A percentile compares a stretch with the other conserved stretches of the same genome.
These are phyloP conservation scores for Taxidea taxus DNA, from an alignment of 2,113 vertebrate species.

Conservation along the genomic window DNA sequence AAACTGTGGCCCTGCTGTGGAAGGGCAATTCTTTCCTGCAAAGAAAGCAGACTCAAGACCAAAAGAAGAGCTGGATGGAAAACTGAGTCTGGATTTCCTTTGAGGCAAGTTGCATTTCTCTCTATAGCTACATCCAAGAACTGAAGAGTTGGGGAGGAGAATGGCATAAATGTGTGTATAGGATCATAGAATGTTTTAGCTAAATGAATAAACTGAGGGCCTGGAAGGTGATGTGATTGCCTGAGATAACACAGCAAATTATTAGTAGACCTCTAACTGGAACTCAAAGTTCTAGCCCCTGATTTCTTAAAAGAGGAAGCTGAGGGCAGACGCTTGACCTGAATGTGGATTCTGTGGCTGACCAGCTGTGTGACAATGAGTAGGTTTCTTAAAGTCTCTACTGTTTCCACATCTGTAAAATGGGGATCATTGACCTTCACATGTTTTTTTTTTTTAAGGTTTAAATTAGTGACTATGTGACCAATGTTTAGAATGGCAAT, in stretches of 20 bases:
- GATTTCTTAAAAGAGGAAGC: neutral
- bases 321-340: neutral
- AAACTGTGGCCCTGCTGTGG: neutral
- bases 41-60: neutral
- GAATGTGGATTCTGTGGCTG: neutral
- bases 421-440: neutral
- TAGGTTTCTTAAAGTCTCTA: neutral
- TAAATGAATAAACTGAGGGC: neutral
- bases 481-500: neutral
- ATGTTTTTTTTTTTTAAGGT: neutral
- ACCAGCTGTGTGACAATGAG: neutral
- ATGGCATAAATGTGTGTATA: neutral
- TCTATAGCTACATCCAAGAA: neutral
- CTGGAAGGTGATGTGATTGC: neutral
- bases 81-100: neutral
- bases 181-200: neutral
- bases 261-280: neutral
- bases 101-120: neutral
- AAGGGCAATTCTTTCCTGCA: neutral
- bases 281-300: neutral
- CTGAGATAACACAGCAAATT: neutral
- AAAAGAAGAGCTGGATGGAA: neutral
- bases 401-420: neutral
- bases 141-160: neutral
- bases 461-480: neutral